Evolutionary conservation across 2,113 vertebrate genomes (phyloP), one percentile per base, ranked within the genome.

Genomic region (Brachirus orientalis): DNA sequence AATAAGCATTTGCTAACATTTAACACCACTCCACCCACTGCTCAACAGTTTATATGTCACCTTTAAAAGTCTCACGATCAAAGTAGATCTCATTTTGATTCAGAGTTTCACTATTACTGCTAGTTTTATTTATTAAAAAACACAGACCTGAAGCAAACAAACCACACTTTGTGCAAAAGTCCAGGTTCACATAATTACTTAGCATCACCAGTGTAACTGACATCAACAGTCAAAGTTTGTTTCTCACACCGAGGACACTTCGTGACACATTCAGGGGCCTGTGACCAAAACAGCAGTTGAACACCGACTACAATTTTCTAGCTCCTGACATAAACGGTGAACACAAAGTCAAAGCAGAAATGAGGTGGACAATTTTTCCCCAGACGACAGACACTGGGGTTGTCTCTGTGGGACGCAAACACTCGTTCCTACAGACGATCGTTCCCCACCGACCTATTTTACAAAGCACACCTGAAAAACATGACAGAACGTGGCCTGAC

Each of bases 41-140:
- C 56, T 55, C 43, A 60, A 44, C 52, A 55, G 40, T 65, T 80
- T 63, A 65, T 63, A 76, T 75, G 77, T 80, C 79, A 79, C 73
- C 81, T 72, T 75, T 76, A 78, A 84, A 87, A 60, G 59, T 38
- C 79, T 71, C 63, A 46, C 53, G 68, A 82, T 82, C 76, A 89
- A 82, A 89, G 81, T 53, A 4, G 48, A 63, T 84, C 71, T 79
- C 70, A 64, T 55, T 85, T 63, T 85, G 77, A 88, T 75, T 83
- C 85, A 86, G 19, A 86, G 82, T 88, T 86, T 88, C 86, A 89
- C 52, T 86, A 56, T 83, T 72, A 81, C 79, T 88, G 51, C 1
- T 1, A 2, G 1, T 50, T 85, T 80, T 83, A 86, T 85, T 86
- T 68, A 75, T 83, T 79, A 52, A 77, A 84, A 86, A 74, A 83